Evolutionary conservation across 2,888 invertebrate genomes (phyloP).

Genomic region (Scaptomyza cyrtandrae): DNA sequence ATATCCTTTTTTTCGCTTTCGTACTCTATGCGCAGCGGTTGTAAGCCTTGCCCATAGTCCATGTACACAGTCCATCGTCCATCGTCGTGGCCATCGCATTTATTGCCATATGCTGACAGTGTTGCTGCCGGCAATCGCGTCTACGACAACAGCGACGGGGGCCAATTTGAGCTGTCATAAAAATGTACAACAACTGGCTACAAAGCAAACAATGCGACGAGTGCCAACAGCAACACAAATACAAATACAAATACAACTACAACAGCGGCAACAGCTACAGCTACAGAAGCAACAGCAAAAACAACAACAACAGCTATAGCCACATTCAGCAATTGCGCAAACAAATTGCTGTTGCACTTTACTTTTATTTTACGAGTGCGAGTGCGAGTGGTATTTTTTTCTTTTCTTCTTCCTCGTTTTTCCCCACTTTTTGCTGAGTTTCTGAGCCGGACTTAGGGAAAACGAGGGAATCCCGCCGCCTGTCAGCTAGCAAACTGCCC

Average conservation of each 20-base stretch:
- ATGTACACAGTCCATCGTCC: constrained; percentile 21
- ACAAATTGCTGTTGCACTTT: constrained; percentile 80
- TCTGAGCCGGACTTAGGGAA: constrained; percentile 41
- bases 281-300: constrained; percentile 38
- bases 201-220: constrained; percentile 78
- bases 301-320: constrained; percentile 60
- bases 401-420: constrained; percentile 7
- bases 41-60: constrained; percentile 14
- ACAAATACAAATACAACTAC: constrained; percentile 29
- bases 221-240: constrained; percentile 71
- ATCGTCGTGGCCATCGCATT: constrained; percentile 56
- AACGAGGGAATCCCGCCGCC: constrained; percentile 62
- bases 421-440: constrained; percentile 13
- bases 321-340: constrained; percentile 78
- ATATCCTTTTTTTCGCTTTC: background rate
- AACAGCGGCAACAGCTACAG: constrained; percentile 28
- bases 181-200: constrained; percentile 79
- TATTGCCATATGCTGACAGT: constrained; percentile 79
- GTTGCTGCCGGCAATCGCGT: constrained; percentile 67
- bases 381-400: constrained; percentile 58
- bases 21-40: background rate
- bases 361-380: constrained; percentile 80
- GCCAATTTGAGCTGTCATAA: constrained; percentile 80
- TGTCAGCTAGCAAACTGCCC: constrained; percentile 47
- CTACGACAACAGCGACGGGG: constrained; percentile 64